Percentiles rank a stretch among this genome's conserved stretches.
Evolutionary conservation across 2,113 vertebrate species (phyloP).

Genomic region (Petrocephalus microphthalmus): DNA sequence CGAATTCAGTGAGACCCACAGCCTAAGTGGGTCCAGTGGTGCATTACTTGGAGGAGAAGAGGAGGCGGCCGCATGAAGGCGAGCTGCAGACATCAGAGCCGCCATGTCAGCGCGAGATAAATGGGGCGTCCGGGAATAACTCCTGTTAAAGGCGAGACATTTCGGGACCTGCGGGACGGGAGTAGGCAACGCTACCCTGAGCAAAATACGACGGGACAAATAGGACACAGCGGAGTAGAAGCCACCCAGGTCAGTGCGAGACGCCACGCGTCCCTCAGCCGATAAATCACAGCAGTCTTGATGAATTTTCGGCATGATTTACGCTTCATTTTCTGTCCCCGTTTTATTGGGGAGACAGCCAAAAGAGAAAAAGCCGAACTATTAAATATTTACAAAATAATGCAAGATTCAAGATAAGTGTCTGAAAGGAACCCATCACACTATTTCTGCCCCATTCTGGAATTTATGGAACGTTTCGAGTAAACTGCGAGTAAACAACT

Average conservation of each 20-base stretch:
- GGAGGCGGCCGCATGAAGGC: background rate
- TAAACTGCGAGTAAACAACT: background rate
- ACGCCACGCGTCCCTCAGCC: too few species aligned
- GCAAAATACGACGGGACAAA: background rate
- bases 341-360: background rate
- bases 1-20: background rate
- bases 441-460: background rate
- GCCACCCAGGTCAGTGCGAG: background rate
- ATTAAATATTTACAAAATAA: background rate
- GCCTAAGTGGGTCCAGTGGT: background rate
- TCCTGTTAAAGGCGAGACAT: constrained; percentile 8
- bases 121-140: constrained; percentile 7
- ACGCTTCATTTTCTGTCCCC: background rate
- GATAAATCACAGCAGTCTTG: background rate
- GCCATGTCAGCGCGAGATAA: constrained; percentile 31
- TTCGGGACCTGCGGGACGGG: constrained; percentile 11
- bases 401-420: background rate
- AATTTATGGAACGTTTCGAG: background rate
- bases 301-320: background rate
- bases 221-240: background rate
- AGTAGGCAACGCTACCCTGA: background rate
- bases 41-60: constrained; percentile 1
- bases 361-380: background rate
- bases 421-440: background rate
- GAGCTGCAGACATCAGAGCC: background rate